Evolutionary conservation across 1,140 invertebrate genomes (phyloP).

Genomic region (Choristoneura fumiferana): DNA sequence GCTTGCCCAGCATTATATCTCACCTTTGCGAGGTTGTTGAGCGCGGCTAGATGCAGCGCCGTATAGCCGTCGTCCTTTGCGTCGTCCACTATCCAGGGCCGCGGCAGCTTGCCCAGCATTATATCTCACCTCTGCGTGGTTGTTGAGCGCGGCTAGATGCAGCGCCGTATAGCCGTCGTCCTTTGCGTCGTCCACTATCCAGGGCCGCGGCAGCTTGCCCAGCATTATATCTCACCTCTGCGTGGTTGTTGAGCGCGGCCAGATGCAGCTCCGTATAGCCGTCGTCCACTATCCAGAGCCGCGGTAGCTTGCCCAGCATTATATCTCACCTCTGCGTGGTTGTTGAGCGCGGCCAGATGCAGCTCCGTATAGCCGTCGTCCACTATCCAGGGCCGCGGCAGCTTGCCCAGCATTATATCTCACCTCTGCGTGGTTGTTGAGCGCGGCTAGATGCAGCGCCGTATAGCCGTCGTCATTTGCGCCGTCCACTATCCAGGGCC

Average conservation of each 20-base stretch:
- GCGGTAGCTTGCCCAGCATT: conserved; percentile 83
- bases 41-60: conserved; percentile 94
- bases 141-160: conserved; percentile 97
- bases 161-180: conserved; percentile 98
- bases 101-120: conserved; percentile 83
- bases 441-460: conserved; percentile 94
- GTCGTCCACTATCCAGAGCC: conserved; percentile 98
- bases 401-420: conserved; percentile 72
- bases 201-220: conserved; percentile 90
- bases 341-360: conserved; percentile 97
- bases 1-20: conserved; percentile 72
- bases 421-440: conserved; percentile 99
- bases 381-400: conserved; percentile 96
- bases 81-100: conserved; percentile 98
- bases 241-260: conserved; percentile 97
- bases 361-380: conserved; percentile 98
- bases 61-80: conserved; percentile 99
- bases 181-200: conserved; percentile 99
- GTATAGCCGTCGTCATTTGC: conserved; percentile 99
- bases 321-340: conserved; percentile 93
- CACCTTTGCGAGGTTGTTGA: conserved; percentile 99
- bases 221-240: conserved; percentile 83
- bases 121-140: conserved; percentile 93
- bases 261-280: conserved; percentile 97
- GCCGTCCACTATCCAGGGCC: conserved; percentile 98